phyloP scores from a whole-genome alignment of 2,113 vertebrate genomes.

The Centropus unirufus region DNA sequence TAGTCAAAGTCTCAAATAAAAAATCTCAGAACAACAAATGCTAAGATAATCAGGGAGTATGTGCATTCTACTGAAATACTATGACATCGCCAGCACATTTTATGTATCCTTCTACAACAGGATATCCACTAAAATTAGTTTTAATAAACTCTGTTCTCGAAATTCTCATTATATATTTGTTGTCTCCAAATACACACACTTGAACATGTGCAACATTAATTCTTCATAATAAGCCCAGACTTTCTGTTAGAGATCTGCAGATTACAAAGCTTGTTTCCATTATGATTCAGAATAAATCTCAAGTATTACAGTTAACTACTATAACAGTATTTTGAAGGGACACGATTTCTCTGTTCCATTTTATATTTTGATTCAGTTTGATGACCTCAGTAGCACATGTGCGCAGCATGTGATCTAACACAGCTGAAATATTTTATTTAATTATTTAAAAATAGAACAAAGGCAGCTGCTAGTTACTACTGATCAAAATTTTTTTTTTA shows the following conservation, averaged over 20 bases:
- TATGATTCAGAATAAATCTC: neutral
- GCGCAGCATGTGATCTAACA: conserved; percentile 11
- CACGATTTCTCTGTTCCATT: neutral
- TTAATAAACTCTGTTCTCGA: neutral
- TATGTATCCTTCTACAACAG: neutral
- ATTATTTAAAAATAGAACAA: conserved; percentile 60
- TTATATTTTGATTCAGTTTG: neutral
- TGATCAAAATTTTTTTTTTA: conserved; percentile 26
- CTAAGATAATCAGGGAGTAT: neutral
- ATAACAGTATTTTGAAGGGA: neutral
- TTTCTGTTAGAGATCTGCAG: neutral
- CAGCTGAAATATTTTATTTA: conserved; percentile 42
- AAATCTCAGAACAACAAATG: neutral
- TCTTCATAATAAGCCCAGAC: neutral
- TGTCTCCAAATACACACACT: neutral
- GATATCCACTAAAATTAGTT: neutral
- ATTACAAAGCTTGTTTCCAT: neutral
- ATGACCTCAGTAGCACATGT: neutral
- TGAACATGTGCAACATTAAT: neutral
- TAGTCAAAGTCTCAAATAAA: neutral
- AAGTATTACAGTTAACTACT: neutral
- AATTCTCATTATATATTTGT: neutral
- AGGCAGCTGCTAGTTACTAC: conserved; percentile 43
- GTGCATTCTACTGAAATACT: neutral
- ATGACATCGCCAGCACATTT: neutral